Base-by-base conservation (phyloP, 2,797 vertebrate species). In the Cyclura pinguis region DNA sequence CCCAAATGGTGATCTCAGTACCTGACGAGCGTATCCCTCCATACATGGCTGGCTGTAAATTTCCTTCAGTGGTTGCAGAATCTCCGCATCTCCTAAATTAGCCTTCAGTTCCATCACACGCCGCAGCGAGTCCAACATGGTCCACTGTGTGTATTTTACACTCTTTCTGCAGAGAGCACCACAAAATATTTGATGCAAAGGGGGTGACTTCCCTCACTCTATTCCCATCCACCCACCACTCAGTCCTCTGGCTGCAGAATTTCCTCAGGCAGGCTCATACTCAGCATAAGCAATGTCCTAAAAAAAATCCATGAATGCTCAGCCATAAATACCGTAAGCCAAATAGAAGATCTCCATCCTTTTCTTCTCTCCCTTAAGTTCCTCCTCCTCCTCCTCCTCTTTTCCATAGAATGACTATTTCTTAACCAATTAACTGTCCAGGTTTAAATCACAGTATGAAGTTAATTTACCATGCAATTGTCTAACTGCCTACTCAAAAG, bases 111-210 rank as follows among this genome's bases (percentile, higher is more conserved):
- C 38, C 35, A 96, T 94, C 35, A 98, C 95, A 89, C 62, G 95
- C 76, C 88, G 86, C 93, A 98, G 67, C 32, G 98, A 97, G 5
- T 95, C 88, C 13, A 97, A 94, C 97, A 98, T 96, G 0, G 95
- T 97, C 76, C 95, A 38, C 93, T 98, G 96, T 0, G 84, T 97
- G 93, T 98, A 98, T 92, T 96, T 93, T 80, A 98, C 95, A 91
- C 98, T 98, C 32, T 96, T 90, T 82, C 97, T 98, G 93, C 88
- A 38, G 80, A 69, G 89, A 42, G 18, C 14, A 86, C 16, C 4
- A 35, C 24, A 57, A n/a, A 72, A 20, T 55, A 32, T 85, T 7
- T 73, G 35, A n/a, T 24, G 16, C 27, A 27, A 24, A 20, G 12
- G 6, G 13, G 27, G 38, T 50, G 32, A 29, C 0, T 27, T 67